These are phyloP conservation scores for Anoplophora glabripennis DNA, from an alignment of 1,140 invertebrate species.

Conservation along the genomic window DNA sequence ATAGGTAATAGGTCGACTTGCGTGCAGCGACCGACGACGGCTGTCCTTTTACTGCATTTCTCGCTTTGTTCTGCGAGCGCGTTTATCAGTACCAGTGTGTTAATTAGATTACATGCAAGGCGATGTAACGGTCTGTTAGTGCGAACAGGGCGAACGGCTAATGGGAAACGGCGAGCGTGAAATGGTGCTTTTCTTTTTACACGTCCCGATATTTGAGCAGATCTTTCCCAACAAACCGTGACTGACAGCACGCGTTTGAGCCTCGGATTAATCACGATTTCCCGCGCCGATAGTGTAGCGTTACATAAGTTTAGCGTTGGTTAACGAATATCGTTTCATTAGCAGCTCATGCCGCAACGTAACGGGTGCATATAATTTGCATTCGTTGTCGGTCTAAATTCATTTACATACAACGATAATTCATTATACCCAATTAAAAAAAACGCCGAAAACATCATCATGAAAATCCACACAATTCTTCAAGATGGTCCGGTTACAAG, in stretches of 20 bases:
- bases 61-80: not conserved
- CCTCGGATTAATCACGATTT: constrained; percentile 3
- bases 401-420: no score
- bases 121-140: not conserved
- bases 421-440: no score
- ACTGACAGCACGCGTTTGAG: constrained; percentile 9
- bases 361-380: no score
- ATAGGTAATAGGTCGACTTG: no score
- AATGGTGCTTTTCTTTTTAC: constrained; percentile 8
- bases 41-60: not conserved
- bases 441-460: no score
- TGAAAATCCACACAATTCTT: no score
- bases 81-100: no score
- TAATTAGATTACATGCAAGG: no score
- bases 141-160: constrained; percentile 1
- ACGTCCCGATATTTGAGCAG: constrained; percentile 6
- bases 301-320: not conserved
- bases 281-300: not conserved
- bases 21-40: no score
- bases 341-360: no score
- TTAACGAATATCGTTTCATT: not conserved
- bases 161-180: constrained; percentile 11
- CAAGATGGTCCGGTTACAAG: no score
- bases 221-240: constrained; percentile 14
- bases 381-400: no score